Conservation (phyloP, 2,888 invertebrate genomes). For the Eupsilia transversa region DNA sequence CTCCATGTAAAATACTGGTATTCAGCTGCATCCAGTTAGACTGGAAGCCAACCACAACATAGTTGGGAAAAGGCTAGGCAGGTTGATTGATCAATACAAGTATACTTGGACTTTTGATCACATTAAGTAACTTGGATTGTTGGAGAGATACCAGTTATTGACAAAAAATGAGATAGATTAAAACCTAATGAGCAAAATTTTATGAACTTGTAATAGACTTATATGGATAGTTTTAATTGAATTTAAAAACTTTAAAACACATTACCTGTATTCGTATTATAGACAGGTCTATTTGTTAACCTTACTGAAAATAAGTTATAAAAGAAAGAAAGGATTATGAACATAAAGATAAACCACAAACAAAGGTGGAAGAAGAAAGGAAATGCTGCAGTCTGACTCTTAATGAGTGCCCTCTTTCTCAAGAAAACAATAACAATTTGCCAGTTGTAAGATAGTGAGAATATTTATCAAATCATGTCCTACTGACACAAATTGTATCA, state of each 20-base stretch:
- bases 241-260: background rate
- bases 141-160: background rate
- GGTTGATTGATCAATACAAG: background rate
- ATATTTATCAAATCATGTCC: conserved; percentile 59
- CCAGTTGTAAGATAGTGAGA: conserved; percentile 40
- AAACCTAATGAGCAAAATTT: background rate
- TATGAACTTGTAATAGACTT: background rate
- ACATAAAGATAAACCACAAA: conserved; percentile 19
- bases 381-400: conserved; percentile 51
- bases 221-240: background rate
- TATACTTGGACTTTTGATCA: background rate
- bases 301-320: conserved; percentile 3
- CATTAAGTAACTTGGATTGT: too few relatives aligned
- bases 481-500: conserved; percentile 52
- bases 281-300: conserved; percentile 7
- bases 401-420: conserved; percentile 57
- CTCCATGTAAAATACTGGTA: too few relatives aligned
- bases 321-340: background rate
- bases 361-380: conserved; percentile 39
- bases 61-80: too few relatives aligned
- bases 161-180: background rate
- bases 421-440: conserved; percentile 60
- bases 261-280: background rate
- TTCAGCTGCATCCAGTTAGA: too few relatives aligned
- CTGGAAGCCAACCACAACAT: too few relatives aligned